Evolutionary conservation across 1,140 invertebrate species (phyloP), one percentile per base, ranked within the genome.

Genomic region (Drosophila oshimai): DNA sequence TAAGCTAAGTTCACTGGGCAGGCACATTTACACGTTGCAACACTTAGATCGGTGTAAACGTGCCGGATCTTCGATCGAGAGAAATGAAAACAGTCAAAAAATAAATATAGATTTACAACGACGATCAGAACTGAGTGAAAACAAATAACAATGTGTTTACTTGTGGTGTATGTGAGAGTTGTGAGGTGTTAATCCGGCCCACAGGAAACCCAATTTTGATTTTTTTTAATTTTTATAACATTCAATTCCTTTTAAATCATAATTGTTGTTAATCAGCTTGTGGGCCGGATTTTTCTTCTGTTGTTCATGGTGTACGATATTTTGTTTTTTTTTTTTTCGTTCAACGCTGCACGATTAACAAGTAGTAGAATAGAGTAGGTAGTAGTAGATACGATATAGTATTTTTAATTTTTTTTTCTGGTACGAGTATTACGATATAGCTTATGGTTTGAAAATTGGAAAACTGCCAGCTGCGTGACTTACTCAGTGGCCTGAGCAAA

Each of bases 401-500:
- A 68, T 44, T 68, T 68, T 47, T 15, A 62, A 20, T 44, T 51
- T 39, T 46, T 13, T 51, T 62, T 46, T 55, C 67, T 67, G 62
- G 74, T 71, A 77, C 57, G 64, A 70, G 29, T 71, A 78, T 72
- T 80, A 80, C 72, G 77, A 71, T 80, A 81, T 77, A 83, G 79
- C 74, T 78, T 83, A 75, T 54, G 50, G 37, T 53, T 68, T 42
- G 64, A 62, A 76, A 86, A 54, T 81, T 75, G 57, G 54, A 65
- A 67, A 67, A 71, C 69, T 74, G 83, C 77, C 83, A 79, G 83
- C 77, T 79, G 76, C 73, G 77, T 92, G 93, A 97, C 97, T 98
- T 97, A 99, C 98, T 99, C 97, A 92, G 98, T 97, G 89, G 98
- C 98, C 92, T 98, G 96, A 90, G 96, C 96, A 95, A 99, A 99